Evolutionary conservation across 2,888 invertebrate genomes (phyloP).

Genomic region (Ptychoptera contaminata): DNA sequence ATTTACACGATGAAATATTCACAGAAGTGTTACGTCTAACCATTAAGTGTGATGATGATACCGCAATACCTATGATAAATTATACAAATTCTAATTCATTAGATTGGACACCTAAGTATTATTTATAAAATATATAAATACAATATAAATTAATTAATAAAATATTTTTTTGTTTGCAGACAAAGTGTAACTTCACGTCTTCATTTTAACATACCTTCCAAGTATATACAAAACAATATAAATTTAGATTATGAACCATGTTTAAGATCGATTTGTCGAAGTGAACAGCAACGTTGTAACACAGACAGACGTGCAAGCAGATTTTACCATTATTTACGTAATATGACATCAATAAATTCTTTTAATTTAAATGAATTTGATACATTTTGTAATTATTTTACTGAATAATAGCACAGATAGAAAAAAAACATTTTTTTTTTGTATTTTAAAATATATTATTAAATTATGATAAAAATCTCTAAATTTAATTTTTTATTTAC

Average conservation of each 20-base stretch:
- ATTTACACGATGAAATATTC: constrained; percentile 19
- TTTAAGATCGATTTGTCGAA: constrained; percentile 50
- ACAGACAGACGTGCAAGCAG: constrained; percentile 53
- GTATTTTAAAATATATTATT: no score
- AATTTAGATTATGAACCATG: constrained; percentile 53
- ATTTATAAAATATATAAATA: no score
- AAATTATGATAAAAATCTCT: no score
- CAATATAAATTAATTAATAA: background rate
- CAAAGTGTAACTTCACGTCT: constrained; percentile 36
- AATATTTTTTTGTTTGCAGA: constrained; percentile 29
- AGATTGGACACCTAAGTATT: no score
- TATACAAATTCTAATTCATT: no score
- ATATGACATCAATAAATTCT: constrained; percentile 29
- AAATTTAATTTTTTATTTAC: no score
- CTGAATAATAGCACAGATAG: background rate
- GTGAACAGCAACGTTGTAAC: constrained; percentile 39
- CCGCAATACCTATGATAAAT: no score
- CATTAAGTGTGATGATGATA: no score
- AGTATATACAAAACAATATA: constrained; percentile 35
- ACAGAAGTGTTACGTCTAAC: no score
- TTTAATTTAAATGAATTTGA: constrained; percentile 37
- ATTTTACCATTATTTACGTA: constrained; percentile 64
- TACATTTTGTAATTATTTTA: constrained; percentile 31
- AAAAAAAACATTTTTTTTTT: no score
- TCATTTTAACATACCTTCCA: constrained; percentile 21